Conservation (phyloP, 1,140 invertebrate species). For the Macrocentrus cingulum region DNA sequence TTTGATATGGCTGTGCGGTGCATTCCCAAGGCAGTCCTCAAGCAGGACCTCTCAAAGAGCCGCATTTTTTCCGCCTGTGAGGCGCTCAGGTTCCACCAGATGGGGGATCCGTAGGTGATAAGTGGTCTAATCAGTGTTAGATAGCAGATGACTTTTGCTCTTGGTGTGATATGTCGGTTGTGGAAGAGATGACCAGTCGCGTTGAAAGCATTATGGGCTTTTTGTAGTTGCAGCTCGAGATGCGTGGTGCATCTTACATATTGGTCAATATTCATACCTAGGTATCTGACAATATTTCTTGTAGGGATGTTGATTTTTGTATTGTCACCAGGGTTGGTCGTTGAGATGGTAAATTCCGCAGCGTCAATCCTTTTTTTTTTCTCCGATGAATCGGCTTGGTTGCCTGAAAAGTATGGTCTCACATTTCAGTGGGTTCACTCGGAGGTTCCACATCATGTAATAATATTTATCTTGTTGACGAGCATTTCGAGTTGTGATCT, state of each 20-base stretch:
- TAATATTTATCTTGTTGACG: too few species aligned
- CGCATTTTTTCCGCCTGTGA: slow-evolving; percentile 10
- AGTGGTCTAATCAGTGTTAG: slow-evolving; percentile 29
- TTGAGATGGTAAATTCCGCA: background rate
- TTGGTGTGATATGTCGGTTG: slow-evolving; percentile 8
- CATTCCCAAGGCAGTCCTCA: slow-evolving; percentile 4
- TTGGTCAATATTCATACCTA: slow-evolving; percentile 10
- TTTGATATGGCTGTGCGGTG: slow-evolving; percentile 13
- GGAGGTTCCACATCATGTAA: slow-evolving; percentile 20
- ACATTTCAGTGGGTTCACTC: slow-evolving; percentile 1
- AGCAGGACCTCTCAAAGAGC: slow-evolving; percentile 18
- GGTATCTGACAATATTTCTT: slow-evolving; percentile 23
- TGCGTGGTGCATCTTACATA: slow-evolving; percentile 8
- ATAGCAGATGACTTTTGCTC: slow-evolving; percentile 26
- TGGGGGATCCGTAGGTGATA: slow-evolving; percentile 22
- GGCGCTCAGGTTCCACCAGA: slow-evolving; percentile 11
- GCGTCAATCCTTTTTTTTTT: background rate
- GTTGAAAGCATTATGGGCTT: slow-evolving; percentile 20
- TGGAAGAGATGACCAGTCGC: slow-evolving; percentile 15
- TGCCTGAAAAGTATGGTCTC: background rate
- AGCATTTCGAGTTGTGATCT: background rate
- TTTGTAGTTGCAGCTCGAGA: slow-evolving; percentile 15
- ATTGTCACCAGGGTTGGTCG: background rate
- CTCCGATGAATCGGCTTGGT: background rate
- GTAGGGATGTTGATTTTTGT: background rate